phyloP scores from a whole-genome alignment of 2,113 vertebrate species.

The Choloepus hoffmanni region DNA sequence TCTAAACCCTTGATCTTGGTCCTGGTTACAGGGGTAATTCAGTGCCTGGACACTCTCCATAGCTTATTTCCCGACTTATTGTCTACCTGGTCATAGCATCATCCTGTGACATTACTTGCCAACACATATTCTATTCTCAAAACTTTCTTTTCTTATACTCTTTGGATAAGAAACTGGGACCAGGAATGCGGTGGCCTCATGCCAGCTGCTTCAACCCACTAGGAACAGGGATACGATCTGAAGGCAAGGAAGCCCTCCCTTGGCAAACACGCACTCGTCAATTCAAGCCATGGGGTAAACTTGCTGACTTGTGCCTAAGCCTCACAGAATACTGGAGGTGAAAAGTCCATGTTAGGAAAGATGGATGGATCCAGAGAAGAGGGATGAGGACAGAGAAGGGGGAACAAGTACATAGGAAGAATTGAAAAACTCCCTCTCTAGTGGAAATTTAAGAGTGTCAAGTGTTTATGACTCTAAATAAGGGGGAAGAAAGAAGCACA shows the following conservation, averaged over 20 bases:
- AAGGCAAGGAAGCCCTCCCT: background rate
- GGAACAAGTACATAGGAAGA: background rate
- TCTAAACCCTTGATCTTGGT: slow-evolving; percentile 37
- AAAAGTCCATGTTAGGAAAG: slow-evolving; percentile 11
- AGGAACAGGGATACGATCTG: background rate
- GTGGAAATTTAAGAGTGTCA: background rate
- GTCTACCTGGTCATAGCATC: background rate
- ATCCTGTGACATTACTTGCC: background rate
- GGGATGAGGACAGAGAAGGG: background rate
- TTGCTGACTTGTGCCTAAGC: background rate
- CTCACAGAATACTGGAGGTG: background rate
- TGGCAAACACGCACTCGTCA: background rate
- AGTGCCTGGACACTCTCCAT: background rate
- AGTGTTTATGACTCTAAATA: background rate
- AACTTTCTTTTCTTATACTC: slow-evolving; percentile 23
- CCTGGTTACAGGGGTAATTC: background rate
- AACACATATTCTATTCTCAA: slow-evolving; percentile 5
- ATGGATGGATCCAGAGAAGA: slow-evolving; percentile 22
- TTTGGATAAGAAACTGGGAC: slow-evolving; percentile 8
- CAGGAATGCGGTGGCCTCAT: background rate
- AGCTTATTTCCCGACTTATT: background rate
- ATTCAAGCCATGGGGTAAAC: accelerated
- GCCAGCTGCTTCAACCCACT: background rate
- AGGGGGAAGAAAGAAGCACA: background rate
- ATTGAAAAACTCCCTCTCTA: background rate